Percentiles rank a stretch among this genome's conserved stretches.
Evolutionary conservation across 2,113 vertebrate species (phyloP).

Genomic region (Craseonycteris thonglongyai): DNA sequence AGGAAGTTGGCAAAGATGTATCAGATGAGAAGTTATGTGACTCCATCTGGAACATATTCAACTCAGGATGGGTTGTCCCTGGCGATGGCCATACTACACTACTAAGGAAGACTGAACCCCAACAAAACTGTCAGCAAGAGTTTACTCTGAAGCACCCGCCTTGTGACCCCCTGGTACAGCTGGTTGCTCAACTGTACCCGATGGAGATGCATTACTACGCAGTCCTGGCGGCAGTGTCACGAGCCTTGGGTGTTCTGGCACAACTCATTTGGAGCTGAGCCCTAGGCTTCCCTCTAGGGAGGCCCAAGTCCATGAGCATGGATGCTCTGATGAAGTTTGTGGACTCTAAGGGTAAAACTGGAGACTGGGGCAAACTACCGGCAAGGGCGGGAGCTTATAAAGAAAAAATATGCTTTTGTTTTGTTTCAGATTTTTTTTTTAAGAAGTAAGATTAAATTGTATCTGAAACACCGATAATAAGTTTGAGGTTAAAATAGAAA

Average conservation of each 20-base stretch:
- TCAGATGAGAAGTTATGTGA: constrained; percentile 93
- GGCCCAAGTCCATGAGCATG: constrained; percentile 98
- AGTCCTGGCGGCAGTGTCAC: constrained; percentile 93
- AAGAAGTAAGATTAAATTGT: constrained; percentile 70
- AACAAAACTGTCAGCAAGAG: constrained; percentile 92
- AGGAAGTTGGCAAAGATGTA: constrained; percentile 93
- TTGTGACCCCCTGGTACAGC: constrained; percentile 91
- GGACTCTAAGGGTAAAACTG: constrained; percentile 84
- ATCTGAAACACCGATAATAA: constrained; percentile 71
- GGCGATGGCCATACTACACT: constrained; percentile 95
- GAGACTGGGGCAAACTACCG: constrained; percentile 18
- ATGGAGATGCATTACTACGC: constrained; percentile 99
- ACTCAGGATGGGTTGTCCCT: constrained; percentile 95
- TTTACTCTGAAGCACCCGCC: constrained; percentile 95
- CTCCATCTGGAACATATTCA: constrained; percentile 98
- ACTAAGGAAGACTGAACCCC: constrained; percentile 93
- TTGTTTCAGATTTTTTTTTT: no score
- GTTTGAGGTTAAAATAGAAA: constrained; percentile 75
- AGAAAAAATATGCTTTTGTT: constrained; percentile 79
- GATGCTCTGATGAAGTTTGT: constrained; percentile 92
- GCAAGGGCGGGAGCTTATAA: constrained; percentile 69
- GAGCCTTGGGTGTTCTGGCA: constrained; percentile 91
- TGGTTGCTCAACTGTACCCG: constrained; percentile 96
- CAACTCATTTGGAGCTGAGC: constrained; percentile 97
- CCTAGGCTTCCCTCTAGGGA: constrained; percentile 91